Conservation (phyloP, 2,888 invertebrate species). For the Ryuthela nishihirai region DNA sequence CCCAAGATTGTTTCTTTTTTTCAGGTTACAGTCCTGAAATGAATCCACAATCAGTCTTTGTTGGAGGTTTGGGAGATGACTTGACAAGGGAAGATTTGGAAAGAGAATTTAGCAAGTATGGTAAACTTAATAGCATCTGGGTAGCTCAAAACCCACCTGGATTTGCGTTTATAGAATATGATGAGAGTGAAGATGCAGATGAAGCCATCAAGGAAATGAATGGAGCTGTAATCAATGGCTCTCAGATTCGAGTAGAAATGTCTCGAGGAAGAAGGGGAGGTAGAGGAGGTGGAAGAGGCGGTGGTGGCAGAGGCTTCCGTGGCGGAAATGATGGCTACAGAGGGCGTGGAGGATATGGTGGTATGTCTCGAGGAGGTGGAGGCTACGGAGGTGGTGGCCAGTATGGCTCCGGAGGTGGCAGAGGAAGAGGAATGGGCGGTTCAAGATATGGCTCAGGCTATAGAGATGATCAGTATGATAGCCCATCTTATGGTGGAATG, state of each 20-base stretch:
- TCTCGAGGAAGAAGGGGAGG: slow-evolving; percentile 22
- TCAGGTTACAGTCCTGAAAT: no score
- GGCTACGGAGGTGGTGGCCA: neutral
- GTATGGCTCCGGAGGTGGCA: neutral
- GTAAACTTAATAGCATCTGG: slow-evolving; percentile 32
- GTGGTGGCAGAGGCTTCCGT: slow-evolving; percentile 9
- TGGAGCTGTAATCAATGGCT: slow-evolving; percentile 57
- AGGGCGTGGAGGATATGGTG: slow-evolving; percentile 4
- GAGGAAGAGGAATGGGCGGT: slow-evolving; percentile 47
- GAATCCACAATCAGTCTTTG: no score
- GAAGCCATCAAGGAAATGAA: slow-evolving; percentile 84
- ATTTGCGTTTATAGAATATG: slow-evolving; percentile 90
- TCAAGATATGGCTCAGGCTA: slow-evolving; percentile 62
- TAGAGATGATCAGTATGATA: no score
- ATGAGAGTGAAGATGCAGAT: slow-evolving; percentile 81
- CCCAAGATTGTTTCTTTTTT: no score
- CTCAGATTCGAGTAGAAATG: slow-evolving; percentile 29
- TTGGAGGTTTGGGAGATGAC: no score
- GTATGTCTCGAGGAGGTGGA: slow-evolving; percentile 6
- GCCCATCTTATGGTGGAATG: slow-evolving; percentile 24
- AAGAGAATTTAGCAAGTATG: no score
- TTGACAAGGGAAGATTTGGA: no score
- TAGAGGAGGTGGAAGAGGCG: slow-evolving; percentile 4
- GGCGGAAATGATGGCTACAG: slow-evolving; percentile 24
- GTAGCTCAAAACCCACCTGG: slow-evolving; percentile 64